Evolutionary conservation across 2,113 vertebrate genomes (phyloP), one percentile per base, ranked within the genome.

Genomic region (Melozone crissalis): DNA sequence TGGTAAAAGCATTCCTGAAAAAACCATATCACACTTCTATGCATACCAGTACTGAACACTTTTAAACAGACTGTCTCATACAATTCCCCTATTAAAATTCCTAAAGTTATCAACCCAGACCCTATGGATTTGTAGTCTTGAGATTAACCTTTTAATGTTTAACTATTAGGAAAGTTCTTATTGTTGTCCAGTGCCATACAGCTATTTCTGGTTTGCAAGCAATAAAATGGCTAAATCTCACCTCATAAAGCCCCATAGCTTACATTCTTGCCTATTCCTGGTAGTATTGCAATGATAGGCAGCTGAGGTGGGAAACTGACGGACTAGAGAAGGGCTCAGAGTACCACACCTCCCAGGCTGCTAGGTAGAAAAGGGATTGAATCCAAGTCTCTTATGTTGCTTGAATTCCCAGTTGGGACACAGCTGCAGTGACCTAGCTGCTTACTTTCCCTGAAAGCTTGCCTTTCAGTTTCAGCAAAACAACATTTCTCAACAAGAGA

Each of bases 161-260:
- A 90, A 30, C 61, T 61, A 15, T 77, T 80, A 57, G 37, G 62
- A 76, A 84, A 91, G 20, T 95, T 84, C 89, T 62, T 73, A 66
- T 46, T 89, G 66, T 87, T 87, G 57, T 51, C 49, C 46, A 43
- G 28, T 90, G 68, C 21, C 66, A 90, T 71, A 88, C 51, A 86
- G 46, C 18, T 87, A 61, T 84, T 96, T 86, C 61, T 95, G 80
- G 75, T 9, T 28, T 74, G 35, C 59, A 77, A 88, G 72, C 52
- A 93, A 86, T 86, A 87, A 96, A 95, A 93, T 57, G 61, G 20
- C 72, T 90, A 73, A 88, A 95, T 95, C 78, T 91, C 93, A 93
- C 85, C 72, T 90, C 82, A 90, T 95, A 91, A 97, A 93, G 19
- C 14, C 26, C 61, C 37, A 71, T 68, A 93, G 30, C 11, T 83